A percentile compares a stretch with the other conserved stretches of the same genome.
Evolutionary conservation across 1,140 invertebrate species (phyloP).

Genomic region (Meteorus sp.): DNA sequence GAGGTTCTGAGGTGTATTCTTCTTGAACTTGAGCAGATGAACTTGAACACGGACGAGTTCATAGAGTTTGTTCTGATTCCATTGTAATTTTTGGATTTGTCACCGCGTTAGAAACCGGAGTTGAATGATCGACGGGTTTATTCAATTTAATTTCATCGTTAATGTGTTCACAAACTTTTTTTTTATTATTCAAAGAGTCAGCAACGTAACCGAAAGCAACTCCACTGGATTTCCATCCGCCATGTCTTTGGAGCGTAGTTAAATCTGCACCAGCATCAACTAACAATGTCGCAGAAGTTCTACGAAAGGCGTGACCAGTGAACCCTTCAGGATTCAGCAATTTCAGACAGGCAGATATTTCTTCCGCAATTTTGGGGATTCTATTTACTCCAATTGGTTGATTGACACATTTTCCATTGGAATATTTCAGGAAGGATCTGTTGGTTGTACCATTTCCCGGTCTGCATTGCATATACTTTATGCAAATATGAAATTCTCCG

Average conservation of each 20-base stretch:
- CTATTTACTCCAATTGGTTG: not conserved
- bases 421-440: too few relatives aligned
- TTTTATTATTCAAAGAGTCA: conserved; percentile 1
- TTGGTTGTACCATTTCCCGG: too few relatives aligned
- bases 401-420: too few relatives aligned
- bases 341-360: not conserved
- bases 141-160: not conserved
- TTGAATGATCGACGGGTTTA: too few relatives aligned
- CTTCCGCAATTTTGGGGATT: conserved; percentile 1
- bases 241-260: not conserved
- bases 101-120: too few relatives aligned
- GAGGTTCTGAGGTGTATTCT: too few relatives aligned
- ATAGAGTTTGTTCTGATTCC: too few relatives aligned
- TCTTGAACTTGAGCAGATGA: too few relatives aligned
- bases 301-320: not conserved
- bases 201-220: not conserved
- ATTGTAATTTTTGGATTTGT: too few relatives aligned
- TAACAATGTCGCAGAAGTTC: not conserved
- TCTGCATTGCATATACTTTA: not conserved
- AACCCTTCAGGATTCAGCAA: not conserved
- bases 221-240: not conserved
- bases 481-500: conserved; percentile 4
- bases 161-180: conserved; percentile 5
- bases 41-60: too few relatives aligned
- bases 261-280: too few relatives aligned